Evolutionary conservation across 2,797 vertebrate genomes (phyloP), one percentile per base, ranked within the genome.

Genomic region (Dendrocincla fuliginosa): DNA sequence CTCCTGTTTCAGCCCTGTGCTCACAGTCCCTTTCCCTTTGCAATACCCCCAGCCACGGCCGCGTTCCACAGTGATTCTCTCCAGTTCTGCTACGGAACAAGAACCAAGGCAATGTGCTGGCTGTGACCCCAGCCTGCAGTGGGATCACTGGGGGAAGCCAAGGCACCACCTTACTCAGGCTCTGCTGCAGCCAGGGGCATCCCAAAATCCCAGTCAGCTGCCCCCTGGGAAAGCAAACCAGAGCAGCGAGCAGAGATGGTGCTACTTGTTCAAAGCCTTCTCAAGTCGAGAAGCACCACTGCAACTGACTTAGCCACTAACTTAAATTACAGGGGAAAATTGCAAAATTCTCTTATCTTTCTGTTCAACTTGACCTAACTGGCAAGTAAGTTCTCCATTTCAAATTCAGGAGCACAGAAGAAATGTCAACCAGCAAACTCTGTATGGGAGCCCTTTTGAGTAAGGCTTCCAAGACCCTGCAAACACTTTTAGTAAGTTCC

Each of bases 401-500:
- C 30, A 25, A 82, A 61, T 44, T 32, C 39, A 33, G 35, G 13
- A 70, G 22, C 13, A 3, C 1, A 49, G 23, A 53, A 56, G 47
- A n/a, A 87, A 82, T 52, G 37, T 69, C 3, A 65, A 37, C 27
- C 32, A 63, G 69, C 44, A 88, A 76, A 42, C 22, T 5, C 30
- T 27, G 6, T 2, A 37, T 8, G 14, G 52, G 35, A 88, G 2
- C 2, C n/a, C 22, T 70, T 87, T 4, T 35, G 18, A 89, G 42
- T 3, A 50, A 84, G 79, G 65, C 17, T 74, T 89, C 90, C 53
- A 82, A 87, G 42, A 82, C 44, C n/a, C 71, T 52, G 35, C 35
- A 91, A 95, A 76, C 64, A 33, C 68, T 91, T 84, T 93, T 75
- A 93, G 16, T 59, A 53, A 90, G 52, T 81, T 80, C 80, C 81